Percentiles rank a stretch among this genome's conserved stretches.
Conservation (phyloP, 2,888 invertebrate species). For the Acrobasis consociella region DNA sequence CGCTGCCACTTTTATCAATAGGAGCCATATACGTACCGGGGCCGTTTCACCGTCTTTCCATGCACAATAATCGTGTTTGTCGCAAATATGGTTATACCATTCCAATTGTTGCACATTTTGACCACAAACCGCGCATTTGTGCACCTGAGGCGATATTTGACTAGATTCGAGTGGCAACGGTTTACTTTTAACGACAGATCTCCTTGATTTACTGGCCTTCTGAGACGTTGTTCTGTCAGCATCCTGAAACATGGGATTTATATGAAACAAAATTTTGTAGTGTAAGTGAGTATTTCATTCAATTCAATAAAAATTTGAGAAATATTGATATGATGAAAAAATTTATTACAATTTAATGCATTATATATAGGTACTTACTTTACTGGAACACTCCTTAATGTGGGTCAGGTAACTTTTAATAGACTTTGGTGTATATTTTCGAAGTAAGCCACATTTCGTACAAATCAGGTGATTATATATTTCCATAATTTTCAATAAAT, state of each 20-base stretch:
- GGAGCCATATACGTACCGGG: slow-evolving; percentile 59
- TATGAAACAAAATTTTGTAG: too few species aligned
- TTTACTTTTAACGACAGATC: neutral
- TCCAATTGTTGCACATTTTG: slow-evolving; percentile 31
- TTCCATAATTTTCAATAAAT: slow-evolving; percentile 6
- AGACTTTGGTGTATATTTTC: slow-evolving; percentile 12
- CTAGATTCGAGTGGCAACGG: too few species aligned
- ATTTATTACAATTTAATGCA: too few species aligned
- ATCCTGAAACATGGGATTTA: neutral
- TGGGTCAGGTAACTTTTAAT: slow-evolving; percentile 22
- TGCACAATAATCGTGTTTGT: slow-evolving; percentile 55
- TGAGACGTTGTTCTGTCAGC: neutral
- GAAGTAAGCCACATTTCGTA: slow-evolving; percentile 22
- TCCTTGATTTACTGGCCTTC: neutral
- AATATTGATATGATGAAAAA: too few species aligned
- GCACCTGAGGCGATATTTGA: neutral
- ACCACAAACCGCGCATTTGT: slow-evolving; percentile 48
- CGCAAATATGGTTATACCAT: slow-evolving; percentile 52
- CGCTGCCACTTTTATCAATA: neutral
- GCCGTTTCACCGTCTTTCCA: slow-evolving; percentile 52
- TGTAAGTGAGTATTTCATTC: too few species aligned
- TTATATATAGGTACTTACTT: slow-evolving; percentile 7
- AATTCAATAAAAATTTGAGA: too few species aligned
- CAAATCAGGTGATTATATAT: slow-evolving; percentile 23
- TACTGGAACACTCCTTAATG: slow-evolving; percentile 4